Base-by-base conservation (phyloP, 1,140 invertebrate genomes). In the Trinorchestia longiramus region DNA sequence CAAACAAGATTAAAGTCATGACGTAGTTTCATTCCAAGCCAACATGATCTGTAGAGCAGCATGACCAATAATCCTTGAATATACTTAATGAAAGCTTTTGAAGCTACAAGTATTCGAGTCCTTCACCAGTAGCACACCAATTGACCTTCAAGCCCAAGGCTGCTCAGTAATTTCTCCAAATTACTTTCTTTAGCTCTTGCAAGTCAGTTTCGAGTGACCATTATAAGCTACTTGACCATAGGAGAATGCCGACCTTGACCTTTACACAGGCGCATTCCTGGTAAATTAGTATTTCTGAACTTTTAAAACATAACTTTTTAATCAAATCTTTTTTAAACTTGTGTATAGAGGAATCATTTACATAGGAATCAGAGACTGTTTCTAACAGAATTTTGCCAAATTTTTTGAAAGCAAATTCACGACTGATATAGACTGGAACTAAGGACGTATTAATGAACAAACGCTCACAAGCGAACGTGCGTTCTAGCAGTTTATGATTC, bases 131-230 rank as follows among this genome's bases (percentile, higher is more conserved):
- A 36, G 62, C 28, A 77, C 62, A 77, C 62, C 15, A 36, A 90
- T 42, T 43, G 88, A 90, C 88, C 88, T 90, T 90, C 88, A 42
- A 36, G 28, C 36, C 43, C 43, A 15, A 90, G 88, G 88, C 88
- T 90, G 43, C 28, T 41, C 88, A 90, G 88, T 28, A 90, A 90
- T 90, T 90, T 90, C 88, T 90, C 43, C 88, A 43, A 41, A 90
- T 90, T 90, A 90, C 88, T 90, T 90, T 87, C 87, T 87, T 87
- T 17, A 90, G n/a, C 41, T 90, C 43, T 36, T 42, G 43, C 28
- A 28, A 43, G 43, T 42, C 36, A 36, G 62, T 28, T 42, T 90
- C 43, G 88, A 90, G 28, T 90, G 3, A 42, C 88, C 88, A 90
- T 90, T 41, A 42, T 19, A 90, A 41, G n/a, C 3, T 42, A 36